phyloP scores from a whole-genome alignment of 2,888 invertebrate species.

The Laothoe populi region DNA sequence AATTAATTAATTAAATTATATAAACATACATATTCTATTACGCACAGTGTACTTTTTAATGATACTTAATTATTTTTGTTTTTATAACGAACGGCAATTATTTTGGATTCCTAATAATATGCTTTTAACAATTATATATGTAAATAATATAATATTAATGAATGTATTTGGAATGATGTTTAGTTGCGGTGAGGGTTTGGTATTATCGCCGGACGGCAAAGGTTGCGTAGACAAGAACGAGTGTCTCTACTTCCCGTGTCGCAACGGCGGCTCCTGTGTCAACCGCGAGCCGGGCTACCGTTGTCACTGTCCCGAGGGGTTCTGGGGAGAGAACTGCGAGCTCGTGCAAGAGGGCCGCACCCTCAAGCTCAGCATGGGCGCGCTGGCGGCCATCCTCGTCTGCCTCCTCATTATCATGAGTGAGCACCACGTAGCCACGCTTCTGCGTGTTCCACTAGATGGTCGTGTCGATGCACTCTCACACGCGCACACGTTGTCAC shows the following conservation, averaged over 20 bases:
- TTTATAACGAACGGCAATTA: conserved; percentile 5
- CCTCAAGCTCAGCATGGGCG: conserved; percentile 97
- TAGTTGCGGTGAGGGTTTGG: conserved; percentile 97
- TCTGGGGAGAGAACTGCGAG: conserved; percentile 97
- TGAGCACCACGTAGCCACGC: conserved; percentile 86
- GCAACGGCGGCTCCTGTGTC: conserved; percentile 96
- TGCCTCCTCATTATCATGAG: conserved; percentile 98
- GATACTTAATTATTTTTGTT: background rate
- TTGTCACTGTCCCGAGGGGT: conserved; percentile 96
- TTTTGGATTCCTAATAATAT: background rate
- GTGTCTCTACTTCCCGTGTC: conserved; percentile 96
- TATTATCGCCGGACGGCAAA: conserved; percentile 95
- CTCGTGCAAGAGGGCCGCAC: conserved; percentile 97
- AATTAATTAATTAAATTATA: no score
- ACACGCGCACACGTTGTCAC: conserved; percentile 51
- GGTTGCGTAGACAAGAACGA: conserved; percentile 98
- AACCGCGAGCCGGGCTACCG: conserved; percentile 95
- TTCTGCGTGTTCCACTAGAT: conserved; percentile 54
- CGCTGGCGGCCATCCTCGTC: conserved; percentile 98
- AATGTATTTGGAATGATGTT: conserved; percentile 51
- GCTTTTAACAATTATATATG: conserved; percentile 20
- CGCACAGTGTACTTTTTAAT: background rate
- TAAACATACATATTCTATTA: no score
- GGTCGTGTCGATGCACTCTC: conserved; percentile 51
- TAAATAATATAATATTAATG: conserved; percentile 10